phyloP scores from a whole-genome alignment of 2,113 vertebrate species.

The Terrapene triunguis region DNA sequence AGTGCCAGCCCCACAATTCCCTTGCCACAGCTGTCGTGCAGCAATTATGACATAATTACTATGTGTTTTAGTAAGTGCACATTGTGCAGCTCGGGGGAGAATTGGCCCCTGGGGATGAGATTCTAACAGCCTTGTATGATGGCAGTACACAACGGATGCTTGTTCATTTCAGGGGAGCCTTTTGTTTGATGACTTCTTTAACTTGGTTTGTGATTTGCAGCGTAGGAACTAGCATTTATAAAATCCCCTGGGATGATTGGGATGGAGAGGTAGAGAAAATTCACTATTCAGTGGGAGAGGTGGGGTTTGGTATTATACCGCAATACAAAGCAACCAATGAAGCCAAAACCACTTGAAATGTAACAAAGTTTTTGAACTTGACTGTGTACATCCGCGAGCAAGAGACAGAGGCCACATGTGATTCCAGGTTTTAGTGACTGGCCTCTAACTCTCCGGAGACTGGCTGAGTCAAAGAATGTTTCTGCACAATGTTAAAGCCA shows the following conservation, averaged over 20 bases:
- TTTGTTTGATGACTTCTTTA: background rate
- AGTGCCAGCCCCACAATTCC: background rate
- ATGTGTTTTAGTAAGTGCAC: background rate
- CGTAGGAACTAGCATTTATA: background rate
- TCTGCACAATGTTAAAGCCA: background rate
- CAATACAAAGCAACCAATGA: background rate
- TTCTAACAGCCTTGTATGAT: background rate
- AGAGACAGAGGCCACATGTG: background rate
- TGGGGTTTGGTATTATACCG: background rate
- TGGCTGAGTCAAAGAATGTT: background rate
- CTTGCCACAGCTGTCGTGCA: background rate
- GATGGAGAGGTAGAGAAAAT: background rate
- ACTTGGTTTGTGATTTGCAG: background rate
- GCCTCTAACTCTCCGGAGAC: background rate
- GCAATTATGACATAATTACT: background rate
- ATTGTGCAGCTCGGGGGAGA: background rate
- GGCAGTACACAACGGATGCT: fast-evolving
- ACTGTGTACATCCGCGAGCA: background rate
- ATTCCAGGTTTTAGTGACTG: background rate
- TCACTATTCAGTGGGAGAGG: background rate
- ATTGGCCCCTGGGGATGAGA: background rate
- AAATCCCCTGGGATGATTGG: background rate
- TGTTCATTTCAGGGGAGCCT: background rate
- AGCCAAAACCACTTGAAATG: background rate
- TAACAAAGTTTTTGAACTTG: background rate